Evolutionary conservation across 2,888 invertebrate species (phyloP).

Genomic region (Dinocampus coccinellae): DNA sequence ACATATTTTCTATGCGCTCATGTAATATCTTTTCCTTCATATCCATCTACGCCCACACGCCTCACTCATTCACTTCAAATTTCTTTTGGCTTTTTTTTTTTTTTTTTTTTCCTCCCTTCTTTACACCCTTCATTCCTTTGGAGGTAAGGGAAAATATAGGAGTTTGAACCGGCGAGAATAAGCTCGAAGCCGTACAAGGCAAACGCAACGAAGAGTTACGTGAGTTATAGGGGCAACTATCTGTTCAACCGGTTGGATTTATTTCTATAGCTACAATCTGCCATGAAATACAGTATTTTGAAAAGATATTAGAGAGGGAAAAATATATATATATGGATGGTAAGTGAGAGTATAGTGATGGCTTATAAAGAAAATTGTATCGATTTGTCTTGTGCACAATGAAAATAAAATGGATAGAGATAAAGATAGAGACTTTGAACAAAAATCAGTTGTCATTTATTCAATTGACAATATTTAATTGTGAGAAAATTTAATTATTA

Average conservation of each 20-base stretch:
- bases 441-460: neutral
- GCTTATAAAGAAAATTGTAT: neutral
- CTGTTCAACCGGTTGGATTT: slow-evolving; percentile 63
- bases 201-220: slow-evolving; percentile 44
- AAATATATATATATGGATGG: neutral
- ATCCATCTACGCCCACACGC: neutral
- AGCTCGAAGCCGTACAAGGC: slow-evolving; percentile 44
- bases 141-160: slow-evolving; percentile 46
- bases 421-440: too few relatives aligned
- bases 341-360: neutral
- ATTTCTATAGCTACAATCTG: slow-evolving; percentile 67
- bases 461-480: neutral
- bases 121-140: slow-evolving; percentile 10
- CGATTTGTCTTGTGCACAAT: slow-evolving; percentile 9
- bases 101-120: too few relatives aligned
- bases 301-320: slow-evolving; percentile 17
- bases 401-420: neutral
- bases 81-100: too few relatives aligned
- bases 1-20: too few relatives aligned
- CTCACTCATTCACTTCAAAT: too few relatives aligned
- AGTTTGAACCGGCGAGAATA: slow-evolving; percentile 54
- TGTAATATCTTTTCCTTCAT: neutral
- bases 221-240: slow-evolving; percentile 66
- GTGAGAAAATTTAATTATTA: neutral
- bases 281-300: slow-evolving; percentile 57